Evolutionary conservation across 2,113 vertebrate genomes (phyloP).

Genomic region (Labeo rohita): DNA sequence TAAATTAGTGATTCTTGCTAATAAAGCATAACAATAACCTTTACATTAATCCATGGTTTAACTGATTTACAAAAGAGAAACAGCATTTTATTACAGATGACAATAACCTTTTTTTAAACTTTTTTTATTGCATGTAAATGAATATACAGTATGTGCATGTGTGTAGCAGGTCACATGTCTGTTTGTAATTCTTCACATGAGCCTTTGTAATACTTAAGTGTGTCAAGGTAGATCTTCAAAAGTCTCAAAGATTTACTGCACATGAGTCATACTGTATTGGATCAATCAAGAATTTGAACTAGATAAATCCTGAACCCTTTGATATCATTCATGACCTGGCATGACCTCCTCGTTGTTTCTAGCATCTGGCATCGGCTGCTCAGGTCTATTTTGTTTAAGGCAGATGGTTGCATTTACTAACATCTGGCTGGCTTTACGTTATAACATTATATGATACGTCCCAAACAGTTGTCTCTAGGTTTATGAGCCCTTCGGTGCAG

Average conservation of each 20-base stretch:
- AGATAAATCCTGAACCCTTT: background rate
- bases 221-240: background rate
- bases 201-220: background rate
- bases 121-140: background rate
- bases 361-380: slow-evolving; percentile 42
- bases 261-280: background rate
- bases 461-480: slow-evolving; percentile 54
- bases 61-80: background rate
- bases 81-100: background rate
- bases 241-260: background rate
- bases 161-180: background rate
- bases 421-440: slow-evolving; percentile 56
- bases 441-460: slow-evolving; percentile 61
- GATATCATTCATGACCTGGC: background rate
- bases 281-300: background rate
- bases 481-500: slow-evolving; percentile 47
- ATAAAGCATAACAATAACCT: background rate
- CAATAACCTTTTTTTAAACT: background rate
- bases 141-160: slow-evolving; percentile 7
- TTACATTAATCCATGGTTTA: background rate
- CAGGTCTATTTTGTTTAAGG: slow-evolving; percentile 46
- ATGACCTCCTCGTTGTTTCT: slow-evolving; percentile 7
- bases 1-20: background rate
- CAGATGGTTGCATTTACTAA: slow-evolving; percentile 69
- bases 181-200: slow-evolving; percentile 2